Percentiles rank a stretch among this genome's conserved stretches.
Conservation (phyloP, 2,797 vertebrate genomes). For the Phalloptychus januarius region DNA sequence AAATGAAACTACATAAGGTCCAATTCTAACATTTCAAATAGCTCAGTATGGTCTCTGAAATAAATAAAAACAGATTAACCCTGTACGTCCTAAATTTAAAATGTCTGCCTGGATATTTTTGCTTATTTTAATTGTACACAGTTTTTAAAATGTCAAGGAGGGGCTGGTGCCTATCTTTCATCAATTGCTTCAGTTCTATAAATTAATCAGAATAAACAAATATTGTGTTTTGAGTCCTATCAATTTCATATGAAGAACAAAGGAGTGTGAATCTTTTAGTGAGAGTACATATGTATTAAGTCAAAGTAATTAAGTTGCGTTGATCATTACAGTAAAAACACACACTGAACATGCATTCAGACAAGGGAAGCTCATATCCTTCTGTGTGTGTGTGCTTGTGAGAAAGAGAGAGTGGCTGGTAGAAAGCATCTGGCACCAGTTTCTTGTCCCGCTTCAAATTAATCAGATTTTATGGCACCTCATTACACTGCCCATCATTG, state of each 20-base stretch:
- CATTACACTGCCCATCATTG: slow-evolving; percentile 75
- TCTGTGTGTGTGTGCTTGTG: slow-evolving; percentile 1
- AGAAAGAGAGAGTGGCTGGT: slow-evolving; percentile 23
- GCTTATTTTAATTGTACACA: too few species aligned
- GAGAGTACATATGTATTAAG: slow-evolving; percentile 50
- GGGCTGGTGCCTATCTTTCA: too few species aligned
- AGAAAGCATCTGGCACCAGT: slow-evolving; percentile 69
- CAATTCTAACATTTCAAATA: neutral
- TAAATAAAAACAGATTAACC: neutral
- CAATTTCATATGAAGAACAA: slow-evolving; percentile 14
- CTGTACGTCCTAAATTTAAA: too few species aligned
- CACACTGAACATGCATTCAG: neutral
- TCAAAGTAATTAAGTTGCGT: slow-evolving; percentile 43
- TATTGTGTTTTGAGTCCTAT: slow-evolving; percentile 5
- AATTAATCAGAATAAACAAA: too few species aligned
- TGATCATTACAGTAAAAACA: slow-evolving; percentile 44
- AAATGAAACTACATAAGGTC: neutral
- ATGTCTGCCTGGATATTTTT: too few species aligned
- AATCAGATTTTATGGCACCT: slow-evolving; percentile 76
- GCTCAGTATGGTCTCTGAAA: neutral
- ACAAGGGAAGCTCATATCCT: slow-evolving; percentile 28
- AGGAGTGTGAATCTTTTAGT: slow-evolving; percentile 20
- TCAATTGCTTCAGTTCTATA: too few species aligned
- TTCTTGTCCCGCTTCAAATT: slow-evolving; percentile 65
- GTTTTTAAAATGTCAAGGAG: too few species aligned